Base-by-base conservation (phyloP, 2,113 vertebrate genomes). In the Osmerus eperlanus region DNA sequence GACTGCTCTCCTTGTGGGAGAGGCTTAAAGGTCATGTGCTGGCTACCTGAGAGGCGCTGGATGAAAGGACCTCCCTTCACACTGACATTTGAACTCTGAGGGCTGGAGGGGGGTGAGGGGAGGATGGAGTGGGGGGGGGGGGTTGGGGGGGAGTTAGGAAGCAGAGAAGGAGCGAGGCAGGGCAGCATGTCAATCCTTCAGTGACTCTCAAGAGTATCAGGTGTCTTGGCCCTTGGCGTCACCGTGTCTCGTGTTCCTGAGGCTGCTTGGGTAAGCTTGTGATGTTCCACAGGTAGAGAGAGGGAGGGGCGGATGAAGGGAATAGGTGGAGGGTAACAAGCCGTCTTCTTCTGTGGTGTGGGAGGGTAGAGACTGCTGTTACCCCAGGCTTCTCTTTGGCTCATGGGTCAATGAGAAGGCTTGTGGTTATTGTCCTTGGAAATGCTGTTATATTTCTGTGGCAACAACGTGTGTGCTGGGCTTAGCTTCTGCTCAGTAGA, bases 191-290 rank as follows among this genome's bases (percentile, higher is more conserved):
- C 71, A 70, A 72, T 72, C 75, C 70, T 69, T 51, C 69, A 36
- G 56, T 70, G 78, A 69, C 78, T 80, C 75, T 77, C 72, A 79
- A 70, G 81, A 70, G 75, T 83, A 79, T 83, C 72, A 4, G 18
- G 64, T 81, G 68, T 71, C 76, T 68, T 52, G 59, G 51, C 68
- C 51, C 51, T 29, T 36, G 55, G 65, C 47, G 67, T 72, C 36
- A 71, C 23, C 15, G 28, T 23, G 15, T 62, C 60, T 79, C 71
- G 19, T n/a, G 77, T 79, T 79, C 74, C 77, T 52, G 56, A 18
- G 52, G 73, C 70, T 72, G 54, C 52, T 55, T 29, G 28, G 21
- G 71, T 7, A 47, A 11, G 41, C 72, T 72, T 56, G 56, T 70
- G 67, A 70, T 51, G 61, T 25, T 75, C 69, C 29, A 66, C 21